Evolutionary conservation across 2,888 invertebrate genomes (phyloP).

Genomic region (Tachina lurida): DNA sequence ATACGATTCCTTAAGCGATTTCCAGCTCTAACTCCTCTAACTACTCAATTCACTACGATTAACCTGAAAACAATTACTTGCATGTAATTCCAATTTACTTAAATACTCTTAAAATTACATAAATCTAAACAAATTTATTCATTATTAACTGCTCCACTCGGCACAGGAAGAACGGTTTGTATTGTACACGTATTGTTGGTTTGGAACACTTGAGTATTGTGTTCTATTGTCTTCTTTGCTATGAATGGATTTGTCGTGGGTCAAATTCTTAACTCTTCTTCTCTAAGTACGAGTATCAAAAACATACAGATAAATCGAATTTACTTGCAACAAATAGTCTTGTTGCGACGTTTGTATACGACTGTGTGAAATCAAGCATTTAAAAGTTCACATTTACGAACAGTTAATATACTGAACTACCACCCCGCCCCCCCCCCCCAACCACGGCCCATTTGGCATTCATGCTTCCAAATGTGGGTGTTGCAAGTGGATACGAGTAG

Average conservation of each 20-base stretch:
- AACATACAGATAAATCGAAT: background rate
- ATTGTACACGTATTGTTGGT: constrained; percentile 8
- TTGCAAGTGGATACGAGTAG: background rate
- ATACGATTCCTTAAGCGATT: no score
- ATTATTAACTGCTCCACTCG: constrained; percentile 32
- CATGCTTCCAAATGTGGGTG: constrained; percentile 20
- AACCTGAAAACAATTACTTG: no score
- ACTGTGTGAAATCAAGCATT: constrained; percentile 62
- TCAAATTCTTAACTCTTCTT: constrained; percentile 56
- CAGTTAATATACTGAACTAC: constrained; percentile 51
- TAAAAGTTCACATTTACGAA: constrained; percentile 46
- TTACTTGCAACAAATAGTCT: constrained; percentile 1
- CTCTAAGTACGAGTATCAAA: background rate
- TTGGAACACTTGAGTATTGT: constrained; percentile 16
- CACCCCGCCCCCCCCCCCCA: background rate
- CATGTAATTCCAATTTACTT: background rate
- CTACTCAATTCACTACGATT: no score
- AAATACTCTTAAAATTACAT: background rate
- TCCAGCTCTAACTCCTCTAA: no score
- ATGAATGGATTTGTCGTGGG: constrained; percentile 56
- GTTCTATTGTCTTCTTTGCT: constrained; percentile 18
- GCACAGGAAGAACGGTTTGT: background rate
- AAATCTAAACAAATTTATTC: constrained; percentile 35
- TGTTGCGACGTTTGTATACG: constrained; percentile 35
- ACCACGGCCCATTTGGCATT: background rate